Conservation (phyloP, 2,888 invertebrate species). For the Heliconius cydno region DNA sequence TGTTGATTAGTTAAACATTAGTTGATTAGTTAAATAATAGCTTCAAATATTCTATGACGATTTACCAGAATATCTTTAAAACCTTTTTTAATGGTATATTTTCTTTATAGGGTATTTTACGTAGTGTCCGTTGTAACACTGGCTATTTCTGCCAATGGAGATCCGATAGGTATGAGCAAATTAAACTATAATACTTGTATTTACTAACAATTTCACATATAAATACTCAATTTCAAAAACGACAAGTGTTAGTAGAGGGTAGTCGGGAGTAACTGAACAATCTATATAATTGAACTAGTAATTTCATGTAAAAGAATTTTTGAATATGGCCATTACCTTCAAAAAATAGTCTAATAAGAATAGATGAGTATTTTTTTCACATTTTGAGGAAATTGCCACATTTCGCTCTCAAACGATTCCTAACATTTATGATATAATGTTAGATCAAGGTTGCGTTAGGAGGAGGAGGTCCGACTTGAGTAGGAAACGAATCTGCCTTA, state of each 20-base stretch:
- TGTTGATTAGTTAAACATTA: no score
- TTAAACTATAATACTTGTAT: not conserved
- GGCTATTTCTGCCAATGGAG: slow-evolving; percentile 1
- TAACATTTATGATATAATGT: no score
- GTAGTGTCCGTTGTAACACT: not conserved
- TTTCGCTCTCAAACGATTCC: not conserved
- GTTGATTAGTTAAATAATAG: not conserved
- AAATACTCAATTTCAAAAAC: not conserved
- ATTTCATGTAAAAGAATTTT: no score
- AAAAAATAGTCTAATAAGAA: not conserved
- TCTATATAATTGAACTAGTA: no score
- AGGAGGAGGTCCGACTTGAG: no score
- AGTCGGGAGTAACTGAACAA: no score
- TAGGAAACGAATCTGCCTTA: not conserved
- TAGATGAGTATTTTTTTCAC: not conserved
- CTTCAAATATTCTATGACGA: not conserved
- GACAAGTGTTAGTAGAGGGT: no score
- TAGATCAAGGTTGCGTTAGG: no score
- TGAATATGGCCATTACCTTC: not conserved
- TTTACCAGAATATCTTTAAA: not conserved
- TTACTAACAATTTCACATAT: not conserved
- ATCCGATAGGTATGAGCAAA: slow-evolving; percentile 23
- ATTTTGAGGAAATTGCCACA: not conserved
- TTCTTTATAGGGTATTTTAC: not conserved
- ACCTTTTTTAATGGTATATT: not conserved